These are phyloP conservation scores for Emydocephalus ijimae DNA, from an alignment of 2,113 vertebrate genomes.

Conservation along the genomic window DNA sequence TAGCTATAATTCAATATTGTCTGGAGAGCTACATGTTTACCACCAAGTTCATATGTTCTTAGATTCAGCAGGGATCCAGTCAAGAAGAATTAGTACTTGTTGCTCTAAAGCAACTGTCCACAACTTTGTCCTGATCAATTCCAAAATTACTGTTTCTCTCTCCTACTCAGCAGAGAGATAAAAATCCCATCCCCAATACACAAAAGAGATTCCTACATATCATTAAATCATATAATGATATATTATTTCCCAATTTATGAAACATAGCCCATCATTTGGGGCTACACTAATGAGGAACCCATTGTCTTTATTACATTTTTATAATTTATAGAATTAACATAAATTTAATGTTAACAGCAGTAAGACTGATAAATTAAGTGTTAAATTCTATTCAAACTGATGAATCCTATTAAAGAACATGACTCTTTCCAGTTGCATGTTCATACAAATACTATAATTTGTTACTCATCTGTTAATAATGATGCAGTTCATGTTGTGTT, in stretches of 20 bases:
- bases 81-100: not conserved
- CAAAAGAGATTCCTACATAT: not conserved
- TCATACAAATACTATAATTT: slow-evolving; percentile 62
- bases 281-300: not conserved
- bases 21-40: not conserved
- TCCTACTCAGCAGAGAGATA: not conserved
- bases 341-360: not conserved
- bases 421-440: slow-evolving; percentile 50
- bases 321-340: not conserved
- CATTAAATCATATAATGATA: not conserved
- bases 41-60: not conserved
- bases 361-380: slow-evolving; percentile 1
- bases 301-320: not conserved
- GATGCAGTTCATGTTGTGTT: slow-evolving; percentile 71
- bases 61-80: not conserved
- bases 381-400: slow-evolving; percentile 23
- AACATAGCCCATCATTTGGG: not conserved
- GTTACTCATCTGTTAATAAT: slow-evolving; percentile 59
- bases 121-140: not conserved
- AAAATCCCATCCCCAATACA: not conserved
- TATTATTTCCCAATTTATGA: not conserved
- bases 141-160: not conserved
- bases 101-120: not conserved
- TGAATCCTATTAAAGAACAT: slow-evolving; percentile 37
- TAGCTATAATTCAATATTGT: not conserved